Base-by-base conservation (phyloP, 2,888 invertebrate genomes). In the Melangyna quadrimaculata region DNA sequence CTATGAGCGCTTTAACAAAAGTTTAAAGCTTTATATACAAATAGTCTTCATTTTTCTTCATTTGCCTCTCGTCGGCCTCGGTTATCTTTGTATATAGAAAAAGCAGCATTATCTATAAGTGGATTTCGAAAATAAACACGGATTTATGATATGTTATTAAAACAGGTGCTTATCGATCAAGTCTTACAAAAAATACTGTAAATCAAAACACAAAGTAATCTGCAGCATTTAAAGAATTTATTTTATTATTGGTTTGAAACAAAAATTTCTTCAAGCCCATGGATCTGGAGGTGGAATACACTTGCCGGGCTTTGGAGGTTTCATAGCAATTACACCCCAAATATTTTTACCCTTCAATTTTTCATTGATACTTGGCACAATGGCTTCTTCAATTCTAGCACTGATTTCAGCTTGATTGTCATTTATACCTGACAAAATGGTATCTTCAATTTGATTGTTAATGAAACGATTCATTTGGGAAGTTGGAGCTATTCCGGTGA, bases 241-340 rank as follows among this genome's bases (percentile, higher is more conserved):
- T 29, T 61, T 35, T n/a, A 32, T 43, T 83, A 59, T 43, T 9
- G 3, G 3, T 9, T 12, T 8, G 0, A 6, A 0, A 24, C n/a
- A n/a, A n/a, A n/a, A n/a, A n/a, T n/a, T n/a, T 5, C 12, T 10
- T 57, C 88, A 90, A 48, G 89, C 90, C 91, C 91, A 91, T 65
- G 91, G 90, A 89, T 91, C 91, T 24, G 87, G 84, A 55, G 90
- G 88, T 32, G 90, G 86, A 8, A 89, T 88, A 83, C 91, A 91
- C 0, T 89, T 74, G 9, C 51, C 59, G 2, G 75, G 71, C 12
- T 9, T 57, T 22, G 67, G 37, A 1, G 84, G 84, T 8, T 53
- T 77, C 79, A 77, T 80, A 1, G 72, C 79, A n/a, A 84, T 84
- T 1, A 84, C 10, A 10, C 48, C 79, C 79, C 79, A 84, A 24